Base-by-base conservation (phyloP, 1,140 invertebrate genomes). In the Phortica variegata region DNA sequence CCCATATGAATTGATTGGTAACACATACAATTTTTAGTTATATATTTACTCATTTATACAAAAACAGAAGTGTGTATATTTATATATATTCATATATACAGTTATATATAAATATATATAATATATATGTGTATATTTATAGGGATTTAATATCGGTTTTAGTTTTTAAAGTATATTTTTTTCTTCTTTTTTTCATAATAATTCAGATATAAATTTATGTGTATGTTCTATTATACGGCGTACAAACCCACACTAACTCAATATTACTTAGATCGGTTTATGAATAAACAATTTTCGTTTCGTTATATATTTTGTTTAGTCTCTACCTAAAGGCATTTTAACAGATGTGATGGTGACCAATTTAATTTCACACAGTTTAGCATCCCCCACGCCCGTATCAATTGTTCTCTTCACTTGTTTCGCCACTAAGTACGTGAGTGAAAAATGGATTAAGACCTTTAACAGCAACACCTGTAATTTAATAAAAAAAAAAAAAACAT, bases 401-500 rank as follows among this genome's bases (percentile, higher is more conserved):
- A 26, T 45, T 57, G 37, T 54, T 49, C 31, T 43, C 57, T 42
- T 42, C 47, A 20, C 65, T 60, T 55, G 55, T 75, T 63, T 75
- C 72, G 40, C 66, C 62, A 38, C 46, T 74, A 17, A 70, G 58
- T 49, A 74, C 31, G 19, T 63, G 58, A 44, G 61, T 74, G 19
- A 75, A 72, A 33, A 75, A 75, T 9, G 57, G 60, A 60, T 75
- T 74, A 21, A 75, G 55, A 48, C 61, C 68, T 58, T 74, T 75
- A 3, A 74, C 71, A 48, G 72, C 72, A 29, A 75, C 72, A 32
- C 72, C 72, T 73, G 10, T 1, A 45, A 36, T 15, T 10, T 37
- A 52, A 26, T n/a, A n/a, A 29, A 20, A 21, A 49, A 19, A 19
- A 1, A 21, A 44, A 8, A 49, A 50, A 34, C 33, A 31, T 23